Base-by-base conservation (phyloP, 2,888 invertebrate genomes). In the Amblyteles armatorius region DNA sequence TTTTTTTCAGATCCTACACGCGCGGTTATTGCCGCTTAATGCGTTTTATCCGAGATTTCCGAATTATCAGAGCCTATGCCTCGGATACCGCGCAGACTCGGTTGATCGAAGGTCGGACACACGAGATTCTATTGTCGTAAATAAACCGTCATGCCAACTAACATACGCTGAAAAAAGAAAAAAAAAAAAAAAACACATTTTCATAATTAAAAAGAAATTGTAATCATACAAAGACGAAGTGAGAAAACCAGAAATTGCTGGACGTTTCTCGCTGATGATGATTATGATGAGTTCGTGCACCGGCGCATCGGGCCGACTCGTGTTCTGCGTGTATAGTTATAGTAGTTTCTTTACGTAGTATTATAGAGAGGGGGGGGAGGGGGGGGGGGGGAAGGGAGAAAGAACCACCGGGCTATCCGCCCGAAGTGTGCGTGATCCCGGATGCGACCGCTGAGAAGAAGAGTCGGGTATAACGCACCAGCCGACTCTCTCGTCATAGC, bases 381-480 rank as follows among this genome's bases (percentile, higher is more conserved):
- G 33, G 52, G 63, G 19, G 19, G 33, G 55, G 63, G 22, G 3
- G 16, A 67, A 22, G 16, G 22, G 65, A 69, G 36, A 57, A 44
- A 72, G 19, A 36, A 57, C 48, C 52, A 22, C 63, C 79, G 83
- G 79, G 78, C 68, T 74, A 79, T 83, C 63, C 33, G 52, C 83
- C 83, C 86, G 83, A 78, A 87, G 88, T 87, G 87, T 87, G 88
- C 87, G 88, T 87, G 89, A 90, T 90, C 89, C 89, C 89, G 89
- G 89, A 90, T 90, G 87, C 88, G 83, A 84, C 80, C 82, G 84
- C 81, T 57, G 85, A 79, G 84, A 82, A 44, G 86, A 88, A 87
- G 87, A 87, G 85, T 87, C 86, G 86, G 84, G 81, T 74, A 76
- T 65, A 83, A 83, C 83, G 83, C 83, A 83, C 79, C 44, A 65